Evolutionary conservation across 2,113 vertebrate genomes (phyloP).

Genomic region (Smithornis capensis): DNA sequence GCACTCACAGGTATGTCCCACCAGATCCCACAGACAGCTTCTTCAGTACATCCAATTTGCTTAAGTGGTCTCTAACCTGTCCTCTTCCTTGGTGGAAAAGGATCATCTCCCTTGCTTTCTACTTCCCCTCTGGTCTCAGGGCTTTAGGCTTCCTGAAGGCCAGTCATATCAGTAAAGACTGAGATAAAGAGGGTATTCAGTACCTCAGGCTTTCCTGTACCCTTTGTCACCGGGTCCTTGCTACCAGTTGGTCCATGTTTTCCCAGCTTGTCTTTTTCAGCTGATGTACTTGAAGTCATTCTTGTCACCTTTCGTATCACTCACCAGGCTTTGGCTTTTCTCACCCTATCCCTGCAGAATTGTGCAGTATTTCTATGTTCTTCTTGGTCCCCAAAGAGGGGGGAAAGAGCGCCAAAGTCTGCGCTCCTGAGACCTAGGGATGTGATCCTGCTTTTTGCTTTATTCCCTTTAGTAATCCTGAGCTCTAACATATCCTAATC

Average conservation of each 20-base stretch:
- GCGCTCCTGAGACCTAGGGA: not conserved
- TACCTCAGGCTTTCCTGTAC: not conserved
- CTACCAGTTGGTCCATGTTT: not conserved
- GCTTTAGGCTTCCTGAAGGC: not conserved
- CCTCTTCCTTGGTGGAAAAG: not conserved
- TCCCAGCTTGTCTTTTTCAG: not conserved
- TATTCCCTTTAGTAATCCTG: not conserved
- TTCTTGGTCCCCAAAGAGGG: not conserved
- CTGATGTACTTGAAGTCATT: not conserved
- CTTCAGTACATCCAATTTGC: not conserved
- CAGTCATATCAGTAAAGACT: not conserved
- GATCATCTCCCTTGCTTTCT: not conserved
- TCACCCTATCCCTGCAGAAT: not conserved
- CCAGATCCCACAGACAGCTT: not conserved
- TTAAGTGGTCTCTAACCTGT: not conserved
- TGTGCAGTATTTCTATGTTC: not conserved
- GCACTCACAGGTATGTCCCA: not conserved
- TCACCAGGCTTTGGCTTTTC: not conserved
- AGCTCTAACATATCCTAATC: not conserved
- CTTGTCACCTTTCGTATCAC: not conserved
- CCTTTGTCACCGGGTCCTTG: not conserved
- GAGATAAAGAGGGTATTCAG: not conserved
- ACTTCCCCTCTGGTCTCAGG: not conserved
- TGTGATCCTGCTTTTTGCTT: not conserved
- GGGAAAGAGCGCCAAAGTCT: not conserved